phyloP scores from a whole-genome alignment of 2,888 invertebrate species.

The Allacma fusca region DNA sequence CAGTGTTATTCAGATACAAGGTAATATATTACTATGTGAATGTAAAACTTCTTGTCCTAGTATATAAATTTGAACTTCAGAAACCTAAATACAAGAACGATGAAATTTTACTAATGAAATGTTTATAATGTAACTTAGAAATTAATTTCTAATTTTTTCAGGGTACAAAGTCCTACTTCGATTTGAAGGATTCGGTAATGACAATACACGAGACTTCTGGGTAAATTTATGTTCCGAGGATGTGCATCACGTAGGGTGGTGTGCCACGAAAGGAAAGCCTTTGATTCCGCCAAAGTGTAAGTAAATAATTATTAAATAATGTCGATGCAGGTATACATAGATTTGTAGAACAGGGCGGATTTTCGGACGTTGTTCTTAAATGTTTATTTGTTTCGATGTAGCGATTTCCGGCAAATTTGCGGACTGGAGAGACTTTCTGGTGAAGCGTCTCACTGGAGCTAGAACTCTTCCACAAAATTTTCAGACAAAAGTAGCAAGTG shows the following conservation, averaged over 20 bases:
- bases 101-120: not conserved
- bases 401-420: conserved; percentile 90
- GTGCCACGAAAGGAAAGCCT: conserved; percentile 93
- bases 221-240: conserved; percentile 91
- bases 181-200: conserved; percentile 93
- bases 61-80: not conserved
- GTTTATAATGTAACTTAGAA: not conserved
- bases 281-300: conserved; percentile 88
- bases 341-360: too few species aligned
- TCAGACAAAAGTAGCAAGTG: conserved; percentile 84
- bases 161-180: conserved; percentile 70
- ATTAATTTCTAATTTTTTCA: conserved; percentile 55
- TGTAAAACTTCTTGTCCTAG: conserved; percentile 29
- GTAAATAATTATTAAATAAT: conserved; percentile 51
- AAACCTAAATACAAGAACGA: too few species aligned
- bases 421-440: conserved; percentile 96
- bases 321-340: too few species aligned
- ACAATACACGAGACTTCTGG: conserved; percentile 93
- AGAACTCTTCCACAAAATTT: conserved; percentile 93
- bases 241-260: conserved; percentile 98
- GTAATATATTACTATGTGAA: too few species aligned
- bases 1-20: conserved; percentile 87
- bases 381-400: conserved; percentile 60
- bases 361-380: too few species aligned
- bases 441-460: conserved; percentile 91